Base-by-base conservation (phyloP, 2,797 vertebrate species). In the Oophaga sylvatica region DNA sequence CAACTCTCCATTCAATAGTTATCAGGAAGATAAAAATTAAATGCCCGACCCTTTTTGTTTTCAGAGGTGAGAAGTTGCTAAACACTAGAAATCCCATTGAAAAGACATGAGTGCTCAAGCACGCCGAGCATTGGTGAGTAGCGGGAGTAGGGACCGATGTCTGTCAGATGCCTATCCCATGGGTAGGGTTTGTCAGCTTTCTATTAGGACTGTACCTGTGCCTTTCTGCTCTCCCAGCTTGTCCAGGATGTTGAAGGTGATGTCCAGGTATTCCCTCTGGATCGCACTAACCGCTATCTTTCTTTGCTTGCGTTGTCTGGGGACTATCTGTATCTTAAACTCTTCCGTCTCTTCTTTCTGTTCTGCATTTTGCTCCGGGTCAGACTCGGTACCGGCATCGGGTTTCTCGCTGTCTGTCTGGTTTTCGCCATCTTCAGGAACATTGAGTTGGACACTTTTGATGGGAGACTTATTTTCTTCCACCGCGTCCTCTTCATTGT, bases 281-380 rank as follows among this genome's bases (percentile, higher is more conserved):
- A 99, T 99, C 87, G 98, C 98, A 8, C 98, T 99, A 89, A 99
- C 98, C 0, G 98, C 98, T 15, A 99, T 99, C 95, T 99, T 99
- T 88, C 98, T 96, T 92, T 99, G 96, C 84, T 99, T 99, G 78
- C 97, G 96, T 89, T 99, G 98, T 26, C 98, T 95, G 68, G 98
- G 98, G 73, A 99, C 97, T 19, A 99, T 99, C 92, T 99, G 98
- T 90, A 99, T 99, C 93, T 98, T 99, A 91, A 99, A 99, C 90
- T 98, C 98, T 10, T 99, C 97, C 0, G 95, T 94, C n/a, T 96
- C 98, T 0, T 91, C 92, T 91, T 98, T 98, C 79, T 92, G 93
- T 31, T 98, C 97, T 0, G 90, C 93, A 85, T 97, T 97, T 87
- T 91, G 96, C 20, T 98, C 98, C 0, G 95, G 93, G 0, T 95